These are phyloP conservation scores for Oostethus manadensis DNA, from an alignment of 2,113 vertebrate species.

Conservation along the genomic window DNA sequence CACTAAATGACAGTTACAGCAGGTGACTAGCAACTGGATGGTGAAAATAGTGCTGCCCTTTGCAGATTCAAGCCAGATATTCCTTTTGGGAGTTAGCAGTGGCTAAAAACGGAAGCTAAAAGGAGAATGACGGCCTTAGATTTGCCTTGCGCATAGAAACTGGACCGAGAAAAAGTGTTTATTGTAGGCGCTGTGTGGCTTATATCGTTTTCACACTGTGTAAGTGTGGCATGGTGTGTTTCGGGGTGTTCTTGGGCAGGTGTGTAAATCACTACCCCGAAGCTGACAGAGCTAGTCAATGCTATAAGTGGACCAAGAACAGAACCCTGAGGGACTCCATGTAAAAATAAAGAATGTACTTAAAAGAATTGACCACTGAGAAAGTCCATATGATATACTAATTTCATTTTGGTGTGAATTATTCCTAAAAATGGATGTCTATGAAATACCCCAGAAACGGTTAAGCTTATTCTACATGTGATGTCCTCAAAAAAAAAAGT, in stretches of 20 bases:
- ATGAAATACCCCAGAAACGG: background rate
- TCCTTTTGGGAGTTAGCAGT: background rate
- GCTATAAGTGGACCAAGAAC: background rate
- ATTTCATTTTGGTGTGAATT: too few species aligned
- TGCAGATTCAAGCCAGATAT: background rate
- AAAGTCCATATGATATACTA: too few species aligned
- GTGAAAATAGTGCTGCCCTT: background rate
- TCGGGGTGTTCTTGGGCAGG: background rate
- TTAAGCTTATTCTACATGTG: background rate
- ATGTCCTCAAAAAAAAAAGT: constrained; percentile 5
- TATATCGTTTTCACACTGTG: background rate
- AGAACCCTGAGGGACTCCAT: background rate
- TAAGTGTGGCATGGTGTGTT: background rate
- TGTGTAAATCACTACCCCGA: background rate
- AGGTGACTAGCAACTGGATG: background rate
- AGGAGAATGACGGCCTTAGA: background rate
- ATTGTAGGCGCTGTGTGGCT: background rate
- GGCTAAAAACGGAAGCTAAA: background rate
- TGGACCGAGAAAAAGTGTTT: background rate
- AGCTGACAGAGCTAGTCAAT: background rate
- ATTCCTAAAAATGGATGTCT: too few species aligned
- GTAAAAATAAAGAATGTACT: background rate
- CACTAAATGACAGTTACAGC: background rate
- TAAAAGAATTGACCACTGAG: background rate
- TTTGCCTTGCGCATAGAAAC: background rate